phyloP scores from a whole-genome alignment of 2,113 vertebrate species.

The Climacteris rufus region DNA sequence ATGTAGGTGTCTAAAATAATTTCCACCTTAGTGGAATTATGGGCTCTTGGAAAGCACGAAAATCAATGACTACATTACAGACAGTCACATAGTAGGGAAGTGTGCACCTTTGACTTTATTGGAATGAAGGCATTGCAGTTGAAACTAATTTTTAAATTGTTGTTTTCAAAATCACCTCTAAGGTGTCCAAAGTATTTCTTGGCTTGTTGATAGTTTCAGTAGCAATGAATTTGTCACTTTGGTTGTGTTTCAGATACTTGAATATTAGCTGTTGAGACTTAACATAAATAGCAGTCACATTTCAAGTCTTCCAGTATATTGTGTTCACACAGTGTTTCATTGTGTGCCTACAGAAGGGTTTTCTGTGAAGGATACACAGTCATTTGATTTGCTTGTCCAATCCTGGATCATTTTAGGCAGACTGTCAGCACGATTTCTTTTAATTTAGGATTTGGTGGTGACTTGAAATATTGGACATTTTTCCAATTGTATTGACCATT shows the following conservation, averaged over 20 bases:
- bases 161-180: not conserved
- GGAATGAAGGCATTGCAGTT: not conserved
- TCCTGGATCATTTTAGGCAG: not conserved
- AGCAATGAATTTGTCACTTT: not conserved
- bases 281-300: not conserved
- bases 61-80: not conserved
- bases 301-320: not conserved
- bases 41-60: not conserved
- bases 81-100: not conserved
- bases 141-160: not conserved
- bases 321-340: not conserved
- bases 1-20: not conserved
- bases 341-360: not conserved
- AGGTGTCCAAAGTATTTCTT: not conserved
- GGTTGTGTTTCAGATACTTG: not conserved
- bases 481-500: not conserved
- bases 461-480: not conserved
- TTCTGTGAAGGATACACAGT: not conserved
- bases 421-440: not conserved
- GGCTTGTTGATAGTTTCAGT: not conserved
- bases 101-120: not conserved
- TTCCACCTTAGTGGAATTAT: not conserved
- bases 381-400: not conserved
- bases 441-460: not conserved
- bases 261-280: not conserved